A percentile compares a stretch with the other conserved stretches of the same genome.
phyloP scores from a whole-genome alignment of 2,113 vertebrate species.

The Smithornis capensis region DNA sequence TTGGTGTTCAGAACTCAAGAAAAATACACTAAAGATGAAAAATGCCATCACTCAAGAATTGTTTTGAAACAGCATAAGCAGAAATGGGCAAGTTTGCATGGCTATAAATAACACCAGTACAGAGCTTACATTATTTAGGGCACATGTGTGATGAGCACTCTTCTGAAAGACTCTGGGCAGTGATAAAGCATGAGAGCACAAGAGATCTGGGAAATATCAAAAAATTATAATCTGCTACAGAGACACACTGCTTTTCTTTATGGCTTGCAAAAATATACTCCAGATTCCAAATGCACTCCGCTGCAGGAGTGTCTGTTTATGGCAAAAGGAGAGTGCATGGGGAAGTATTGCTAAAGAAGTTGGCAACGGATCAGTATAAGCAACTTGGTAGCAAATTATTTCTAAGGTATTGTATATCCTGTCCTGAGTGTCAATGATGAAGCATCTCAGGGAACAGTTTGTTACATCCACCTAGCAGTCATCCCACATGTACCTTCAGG shows the following conservation, averaged over 20 bases:
- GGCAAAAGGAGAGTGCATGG: background rate
- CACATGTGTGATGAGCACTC: background rate
- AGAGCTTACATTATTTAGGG: slow-evolving; percentile 38
- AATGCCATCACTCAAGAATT: background rate
- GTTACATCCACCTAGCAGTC: background rate
- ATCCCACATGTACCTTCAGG: background rate
- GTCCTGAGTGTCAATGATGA: background rate
- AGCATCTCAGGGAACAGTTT: slow-evolving; percentile 20
- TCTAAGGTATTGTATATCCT: slow-evolving; percentile 27
- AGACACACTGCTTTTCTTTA: slow-evolving; percentile 44
- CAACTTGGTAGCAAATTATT: background rate
- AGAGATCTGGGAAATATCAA: slow-evolving; percentile 54
- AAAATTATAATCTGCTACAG: background rate
- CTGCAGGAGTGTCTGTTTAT: slow-evolving; percentile 27
- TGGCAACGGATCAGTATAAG: slow-evolving; percentile 13
- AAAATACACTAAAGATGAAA: slow-evolving; percentile 26
- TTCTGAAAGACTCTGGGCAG: slow-evolving; percentile 10
- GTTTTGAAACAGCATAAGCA: background rate
- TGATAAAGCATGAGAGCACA: background rate
- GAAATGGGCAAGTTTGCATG: background rate
- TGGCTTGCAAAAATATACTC: slow-evolving; percentile 2
- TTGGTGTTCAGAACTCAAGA: background rate
- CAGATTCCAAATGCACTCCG: background rate
- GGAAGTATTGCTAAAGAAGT: slow-evolving; percentile 16
- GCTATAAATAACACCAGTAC: slow-evolving; percentile 22